A percentile compares a stretch with the other conserved stretches of the same genome.
Conservation (phyloP, 2,113 vertebrate species). For the Stomatorhinus ivindoensis region DNA sequence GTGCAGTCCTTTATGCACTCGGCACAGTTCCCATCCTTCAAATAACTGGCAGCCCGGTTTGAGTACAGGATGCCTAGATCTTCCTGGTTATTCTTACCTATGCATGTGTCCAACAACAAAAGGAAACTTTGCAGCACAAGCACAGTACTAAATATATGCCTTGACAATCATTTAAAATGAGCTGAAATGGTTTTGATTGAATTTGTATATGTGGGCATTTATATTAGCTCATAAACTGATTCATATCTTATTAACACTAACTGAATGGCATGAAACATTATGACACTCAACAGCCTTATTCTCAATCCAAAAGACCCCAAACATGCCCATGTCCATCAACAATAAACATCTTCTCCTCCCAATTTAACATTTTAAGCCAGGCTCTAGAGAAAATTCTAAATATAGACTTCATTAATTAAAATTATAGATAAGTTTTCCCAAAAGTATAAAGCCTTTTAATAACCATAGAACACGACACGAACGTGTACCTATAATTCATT, state of each 20-base stretch:
- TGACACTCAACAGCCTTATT: not conserved
- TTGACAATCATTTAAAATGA: not conserved
- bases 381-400: not conserved
- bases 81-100: constrained; percentile 60
- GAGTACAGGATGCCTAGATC: constrained; percentile 77
- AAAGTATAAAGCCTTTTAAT: not conserved
- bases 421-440: not conserved
- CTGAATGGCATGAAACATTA: not conserved
- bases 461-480: not conserved
- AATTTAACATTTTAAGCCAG: not conserved
- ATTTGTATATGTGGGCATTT: not conserved
- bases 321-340: not conserved
- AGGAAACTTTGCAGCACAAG: not conserved
- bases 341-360: not conserved
- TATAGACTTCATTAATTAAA: not conserved
- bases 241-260: not conserved
- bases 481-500: not conserved
- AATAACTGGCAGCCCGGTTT: constrained; percentile 77
- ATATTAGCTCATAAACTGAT: not conserved
- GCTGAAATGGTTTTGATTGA: not conserved
- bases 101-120: constrained; percentile 4
- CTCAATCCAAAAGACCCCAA: not conserved
- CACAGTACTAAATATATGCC: not conserved
- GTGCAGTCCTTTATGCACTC: constrained; percentile 82
- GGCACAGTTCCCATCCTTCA: constrained; percentile 79